Evolutionary conservation across 64 coral and sea anemone species (phyloP).

Genomic region (Orbicella faveolata): DNA sequence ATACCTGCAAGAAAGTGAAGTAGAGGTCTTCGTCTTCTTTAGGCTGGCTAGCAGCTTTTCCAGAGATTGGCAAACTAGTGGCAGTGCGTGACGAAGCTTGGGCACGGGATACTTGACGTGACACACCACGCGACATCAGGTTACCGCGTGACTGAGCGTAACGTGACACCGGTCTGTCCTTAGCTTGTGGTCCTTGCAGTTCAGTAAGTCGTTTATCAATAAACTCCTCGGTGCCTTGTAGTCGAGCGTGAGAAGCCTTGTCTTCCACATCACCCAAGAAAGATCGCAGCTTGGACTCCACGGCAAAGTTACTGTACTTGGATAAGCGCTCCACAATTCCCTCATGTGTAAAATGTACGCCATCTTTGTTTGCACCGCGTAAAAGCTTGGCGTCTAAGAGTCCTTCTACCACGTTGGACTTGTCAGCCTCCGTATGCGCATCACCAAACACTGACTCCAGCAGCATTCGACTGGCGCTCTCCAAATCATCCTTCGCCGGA

Average conservation of each 20-base stretch:
- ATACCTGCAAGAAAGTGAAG: conserved; percentile 88
- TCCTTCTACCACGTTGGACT: conserved; percentile 79
- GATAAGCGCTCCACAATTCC: conserved; percentile 77
- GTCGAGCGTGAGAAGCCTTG: conserved; percentile 56
- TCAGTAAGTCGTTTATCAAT: conserved; percentile 77
- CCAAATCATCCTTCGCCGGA: conserved; percentile 53
- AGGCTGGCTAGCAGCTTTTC: conserved; percentile 40
- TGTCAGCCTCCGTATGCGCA: conserved; percentile 74
- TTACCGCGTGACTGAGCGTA: conserved; percentile 87
- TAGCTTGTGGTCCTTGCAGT: conserved; percentile 59
- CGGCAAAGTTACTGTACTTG: conserved; percentile 91
- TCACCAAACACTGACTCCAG: conserved; percentile 78
- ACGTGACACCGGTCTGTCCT: conserved; percentile 77
- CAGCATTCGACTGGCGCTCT: conserved; percentile 61
- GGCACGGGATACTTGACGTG: conserved; percentile 76
- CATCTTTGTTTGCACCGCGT: conserved; percentile 84
- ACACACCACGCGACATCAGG: conserved; percentile 61
- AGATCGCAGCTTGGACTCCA: conserved; percentile 82
- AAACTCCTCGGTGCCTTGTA: conserved; percentile 93
- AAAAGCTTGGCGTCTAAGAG: conserved; percentile 84
- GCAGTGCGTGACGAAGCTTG: conserved; percentile 84
- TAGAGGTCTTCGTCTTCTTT: conserved; percentile 81
- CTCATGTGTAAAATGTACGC: conserved; percentile 93
- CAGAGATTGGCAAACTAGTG: conserved; percentile 74
- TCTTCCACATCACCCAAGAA: conserved; percentile 78